phyloP scores from a whole-genome alignment of 2,888 invertebrate genomes.

The Patella caerulea region DNA sequence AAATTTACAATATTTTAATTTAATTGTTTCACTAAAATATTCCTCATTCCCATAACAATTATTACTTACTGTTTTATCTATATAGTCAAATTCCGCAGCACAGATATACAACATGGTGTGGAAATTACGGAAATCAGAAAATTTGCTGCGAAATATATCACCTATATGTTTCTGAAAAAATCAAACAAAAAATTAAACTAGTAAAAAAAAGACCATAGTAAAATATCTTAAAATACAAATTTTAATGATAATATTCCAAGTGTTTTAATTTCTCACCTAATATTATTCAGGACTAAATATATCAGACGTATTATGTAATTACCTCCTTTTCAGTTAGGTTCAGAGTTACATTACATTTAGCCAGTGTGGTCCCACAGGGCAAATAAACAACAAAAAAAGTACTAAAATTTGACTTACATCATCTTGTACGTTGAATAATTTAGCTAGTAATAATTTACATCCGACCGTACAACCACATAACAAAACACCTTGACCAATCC shows the following conservation, averaged over 20 bases:
- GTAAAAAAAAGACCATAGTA: background rate
- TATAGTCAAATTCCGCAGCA: conserved; percentile 82
- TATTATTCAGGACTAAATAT: no score
- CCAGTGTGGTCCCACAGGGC: no score
- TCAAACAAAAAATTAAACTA: conserved; percentile 14
- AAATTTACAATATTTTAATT: no score
- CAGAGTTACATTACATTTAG: no score
- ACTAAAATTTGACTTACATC: conserved; percentile 68
- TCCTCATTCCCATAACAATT: no score
- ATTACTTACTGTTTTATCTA: conserved; percentile 73
- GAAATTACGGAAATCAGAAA: conserved; percentile 80
- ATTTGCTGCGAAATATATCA: conserved; percentile 81
- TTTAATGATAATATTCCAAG: no score
- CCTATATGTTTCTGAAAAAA: conserved; percentile 79
- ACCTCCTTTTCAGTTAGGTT: no score
- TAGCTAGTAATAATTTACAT: conserved; percentile 68
- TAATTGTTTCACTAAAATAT: no score
- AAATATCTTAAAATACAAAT: conserved; percentile 59
- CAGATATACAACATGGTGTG: conserved; percentile 86
- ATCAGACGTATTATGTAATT: no score
- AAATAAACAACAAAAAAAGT: background rate
- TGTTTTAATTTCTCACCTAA: no score
- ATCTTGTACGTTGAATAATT: conserved; percentile 68
- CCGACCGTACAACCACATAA: conserved; percentile 66
- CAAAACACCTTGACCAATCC: conserved; percentile 60